Evolutionary conservation across 2,888 invertebrate genomes (phyloP), one percentile per base, ranked within the genome.

Genomic region (Clitarchus hookeri): DNA sequence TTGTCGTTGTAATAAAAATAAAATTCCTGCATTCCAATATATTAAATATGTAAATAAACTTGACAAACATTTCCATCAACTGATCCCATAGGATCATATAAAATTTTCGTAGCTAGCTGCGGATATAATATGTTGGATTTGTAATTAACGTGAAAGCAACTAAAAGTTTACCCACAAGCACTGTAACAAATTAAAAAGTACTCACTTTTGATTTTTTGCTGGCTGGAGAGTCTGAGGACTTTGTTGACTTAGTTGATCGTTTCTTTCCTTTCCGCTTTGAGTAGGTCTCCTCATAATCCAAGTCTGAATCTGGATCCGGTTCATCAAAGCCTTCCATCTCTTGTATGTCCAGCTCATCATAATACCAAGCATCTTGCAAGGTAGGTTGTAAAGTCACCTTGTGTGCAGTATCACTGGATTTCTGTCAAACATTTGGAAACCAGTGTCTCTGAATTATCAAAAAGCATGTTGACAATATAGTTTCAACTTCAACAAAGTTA

Each of bases 271-370:
- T 96, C 85, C 97, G 93, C 91, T 96, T 97, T 87, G 96, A 96
- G 90, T 97, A 97, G n/a, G 96, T 96, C 91, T 98, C 98, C 91
- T 95, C 96, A 90, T 97, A 98, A 91, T 98, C 98, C 90, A 97
- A 96, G 91, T 98, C 98, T 0, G 98, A 98, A 90, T 98, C 98
- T 80, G 96, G 95, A 90, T 98, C 98, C 0, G 96, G 97, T 90
- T 98, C 98, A 89, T 98, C 98, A 87, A 96, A 97, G 0, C 96
- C 96, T 89, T 98, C 98, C 92, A 97, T 96, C 90, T 98, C 98
- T 84, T 97, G 94, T 92, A 98, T 95, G 86, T 97, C 97, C 90
- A 96, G 93, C 88, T 97, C 97, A 90, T 97, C 97, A 90, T 97
- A 97, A 91, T 95, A 97, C 97, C 97, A 97, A 89, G 90, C 89